Base-by-base conservation (phyloP, 2,113 vertebrate genomes). In the Petrocephalus zakoni region DNA sequence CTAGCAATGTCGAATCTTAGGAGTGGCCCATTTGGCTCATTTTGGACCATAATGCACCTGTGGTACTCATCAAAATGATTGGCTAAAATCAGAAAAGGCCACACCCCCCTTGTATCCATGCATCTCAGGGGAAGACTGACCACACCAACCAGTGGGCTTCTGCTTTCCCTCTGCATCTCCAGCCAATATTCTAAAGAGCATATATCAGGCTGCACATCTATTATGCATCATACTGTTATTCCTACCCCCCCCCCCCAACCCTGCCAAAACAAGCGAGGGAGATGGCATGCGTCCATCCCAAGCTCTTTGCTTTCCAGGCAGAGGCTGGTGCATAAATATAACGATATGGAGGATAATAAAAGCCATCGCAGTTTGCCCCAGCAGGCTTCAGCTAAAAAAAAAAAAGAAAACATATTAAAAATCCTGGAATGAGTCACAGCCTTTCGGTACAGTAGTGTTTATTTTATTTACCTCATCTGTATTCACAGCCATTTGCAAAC, bases 401-500 rank as follows among this genome's bases (percentile, higher is more conserved):
- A 86, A 29, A 86, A 56, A 55, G 25, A 53, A 86, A 55, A 37
- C 37, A 83, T 47, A 86, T 34, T 55, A 55, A 86, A 49, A 86
- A 55, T 34, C 84, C 25, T 37, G 51, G 81, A 83, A 49, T 83
- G 81, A 83, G 81, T 83, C 81, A 83, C 81, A 47, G 81, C 81
- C 19, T 11, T 83, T 83, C 37, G 29, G 84, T 51, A 55, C 49
- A 53, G 15, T 55, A 34, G 29, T 55, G 51, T 55, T 86, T 86
- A 83, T 83, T 34, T 53, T 86, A 55, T 55, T 86, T 56, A 34
- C 52, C 22, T 86, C 49, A 55, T 34, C 34, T 85, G 47, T 55
- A 85, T 86, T 86, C 84, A 53, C 46, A 55, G 84, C n/a, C 84
- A 86, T 56, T 86, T 86, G 52, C 84, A 86, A 56, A 49, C 84